These are phyloP conservation scores for Siderastrea siderea DNA, from an alignment of 92 coral and sea anemone genomes.

Conservation along the genomic window DNA sequence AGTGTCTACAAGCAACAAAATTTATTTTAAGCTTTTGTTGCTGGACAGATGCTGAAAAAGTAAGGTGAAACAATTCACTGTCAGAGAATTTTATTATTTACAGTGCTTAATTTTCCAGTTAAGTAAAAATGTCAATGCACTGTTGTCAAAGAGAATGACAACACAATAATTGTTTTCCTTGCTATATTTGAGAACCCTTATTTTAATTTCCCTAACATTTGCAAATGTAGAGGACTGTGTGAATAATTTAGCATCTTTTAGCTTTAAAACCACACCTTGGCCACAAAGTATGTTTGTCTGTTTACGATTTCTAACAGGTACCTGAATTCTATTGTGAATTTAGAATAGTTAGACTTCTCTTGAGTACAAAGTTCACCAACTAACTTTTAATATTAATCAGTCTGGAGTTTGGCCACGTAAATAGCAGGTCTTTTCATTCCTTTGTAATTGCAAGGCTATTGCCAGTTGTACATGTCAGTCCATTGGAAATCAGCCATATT, in stretches of 20 bases:
- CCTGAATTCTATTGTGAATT: slow-evolving; percentile 17
- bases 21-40: background rate
- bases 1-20: background rate
- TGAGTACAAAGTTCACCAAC: slow-evolving; percentile 16
- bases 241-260: slow-evolving; percentile 15
- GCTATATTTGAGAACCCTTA: background rate
- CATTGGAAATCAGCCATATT: too few relatives aligned
- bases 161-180: background rate
- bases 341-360: background rate
- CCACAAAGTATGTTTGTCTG: slow-evolving; percentile 15
- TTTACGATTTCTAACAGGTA: slow-evolving; percentile 19
- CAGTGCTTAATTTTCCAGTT: background rate
- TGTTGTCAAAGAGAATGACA: background rate
- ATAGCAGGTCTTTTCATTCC: too few relatives aligned
- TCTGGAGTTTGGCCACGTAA: background rate
- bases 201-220: background rate
- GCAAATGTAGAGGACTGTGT: background rate
- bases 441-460: too few relatives aligned
- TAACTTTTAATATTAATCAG: background rate
- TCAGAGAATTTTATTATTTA: background rate
- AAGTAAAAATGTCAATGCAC: background rate
- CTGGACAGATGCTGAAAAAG: background rate
- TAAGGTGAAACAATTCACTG: background rate
- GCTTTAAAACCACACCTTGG: slow-evolving; percentile 43
- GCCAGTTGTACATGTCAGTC: too few relatives aligned